A percentile compares a stretch with the other conserved stretches of the same genome.
These are phyloP conservation scores for Nasonovia ribisnigri DNA, from an alignment of 2,888 invertebrate species.

Conservation along the genomic window DNA sequence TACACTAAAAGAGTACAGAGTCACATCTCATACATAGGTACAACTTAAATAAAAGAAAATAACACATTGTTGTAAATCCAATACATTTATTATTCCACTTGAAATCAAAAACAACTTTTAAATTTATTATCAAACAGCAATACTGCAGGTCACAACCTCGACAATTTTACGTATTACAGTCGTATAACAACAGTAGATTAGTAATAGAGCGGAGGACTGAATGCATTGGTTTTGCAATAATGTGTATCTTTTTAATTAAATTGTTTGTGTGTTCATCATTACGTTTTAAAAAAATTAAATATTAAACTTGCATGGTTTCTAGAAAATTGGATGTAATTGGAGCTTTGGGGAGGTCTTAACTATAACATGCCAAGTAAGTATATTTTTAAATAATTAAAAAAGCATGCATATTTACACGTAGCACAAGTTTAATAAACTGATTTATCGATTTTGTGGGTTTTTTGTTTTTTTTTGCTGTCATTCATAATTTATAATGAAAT, in stretches of 20 bases:
- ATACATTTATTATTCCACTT: not conserved
- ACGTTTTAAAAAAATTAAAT: not conserved
- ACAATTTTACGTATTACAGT: not conserved
- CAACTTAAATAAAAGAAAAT: not conserved
- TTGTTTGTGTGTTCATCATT: not conserved
- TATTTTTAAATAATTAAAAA: not conserved
- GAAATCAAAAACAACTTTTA: not conserved
- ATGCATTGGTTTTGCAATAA: not conserved
- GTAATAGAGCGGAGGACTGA: not conserved
- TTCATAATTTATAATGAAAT: not conserved
- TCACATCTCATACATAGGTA: not conserved
- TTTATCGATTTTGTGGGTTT: not conserved
- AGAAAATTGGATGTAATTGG: not conserved
- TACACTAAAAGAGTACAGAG: not conserved
- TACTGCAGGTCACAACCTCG: not conserved
- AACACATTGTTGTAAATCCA: not conserved
- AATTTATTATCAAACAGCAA: not conserved
- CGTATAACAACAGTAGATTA: not conserved
- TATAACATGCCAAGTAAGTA: not conserved
- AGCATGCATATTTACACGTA: not conserved
- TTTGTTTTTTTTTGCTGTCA: not conserved
- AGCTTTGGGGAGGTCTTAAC: not conserved
- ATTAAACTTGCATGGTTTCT: not conserved
- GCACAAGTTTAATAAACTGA: not conserved
- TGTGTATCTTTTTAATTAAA: not conserved